Evolutionary conservation across 2,888 invertebrate genomes (phyloP).

Genomic region (Cephus pulcher): DNA sequence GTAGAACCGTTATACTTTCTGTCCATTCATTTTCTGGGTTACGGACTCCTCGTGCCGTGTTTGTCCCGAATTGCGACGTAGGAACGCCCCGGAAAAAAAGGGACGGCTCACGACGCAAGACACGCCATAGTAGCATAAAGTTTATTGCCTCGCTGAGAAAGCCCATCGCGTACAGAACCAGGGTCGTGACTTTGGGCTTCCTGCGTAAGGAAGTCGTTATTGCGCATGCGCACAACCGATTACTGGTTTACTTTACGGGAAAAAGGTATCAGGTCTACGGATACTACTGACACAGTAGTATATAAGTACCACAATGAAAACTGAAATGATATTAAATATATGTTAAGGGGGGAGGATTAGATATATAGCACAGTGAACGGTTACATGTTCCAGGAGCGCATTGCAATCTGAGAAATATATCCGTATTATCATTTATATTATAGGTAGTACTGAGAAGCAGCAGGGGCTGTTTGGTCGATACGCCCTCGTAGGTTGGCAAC

Average conservation of each 20-base stretch:
- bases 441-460: conserved; percentile 9
- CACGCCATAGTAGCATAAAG: not conserved
- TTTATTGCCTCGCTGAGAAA: not conserved
- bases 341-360: not conserved
- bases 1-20: not conserved
- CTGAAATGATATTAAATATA: not conserved
- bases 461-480: conserved; percentile 60
- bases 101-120: not conserved
- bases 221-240: not conserved
- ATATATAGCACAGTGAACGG: not conserved
- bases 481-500: conserved; percentile 54
- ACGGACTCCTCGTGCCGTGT: not conserved
- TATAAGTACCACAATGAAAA: not conserved
- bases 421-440: not conserved
- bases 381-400: not conserved
- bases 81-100: not conserved
- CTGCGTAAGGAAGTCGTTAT: not conserved
- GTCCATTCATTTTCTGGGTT: not conserved
- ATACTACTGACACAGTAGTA: not conserved
- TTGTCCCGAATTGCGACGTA: not conserved
- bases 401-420: not conserved
- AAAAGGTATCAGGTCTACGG: not conserved
- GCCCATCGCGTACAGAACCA: not conserved
- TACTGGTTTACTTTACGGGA: not conserved
- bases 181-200: not conserved